Conservation (phyloP, 2,113 vertebrate species). For the Limanda limanda region DNA sequence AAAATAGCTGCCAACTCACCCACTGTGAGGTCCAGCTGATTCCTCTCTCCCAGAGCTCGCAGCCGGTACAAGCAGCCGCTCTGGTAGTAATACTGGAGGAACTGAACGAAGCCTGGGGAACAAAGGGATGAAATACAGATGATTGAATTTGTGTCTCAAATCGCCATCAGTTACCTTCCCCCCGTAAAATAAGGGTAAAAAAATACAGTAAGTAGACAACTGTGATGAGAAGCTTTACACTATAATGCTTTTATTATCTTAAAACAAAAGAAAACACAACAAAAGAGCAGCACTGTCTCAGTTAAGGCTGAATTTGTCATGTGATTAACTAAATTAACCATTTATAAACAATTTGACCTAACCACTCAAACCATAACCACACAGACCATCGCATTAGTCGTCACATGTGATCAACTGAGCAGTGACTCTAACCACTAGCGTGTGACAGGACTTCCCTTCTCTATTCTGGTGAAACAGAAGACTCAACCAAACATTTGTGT, state of each 20-base stretch:
- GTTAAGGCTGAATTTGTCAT: not conserved
- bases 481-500: too few species aligned
- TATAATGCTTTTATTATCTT: too few species aligned
- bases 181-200: not conserved
- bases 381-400: not conserved
- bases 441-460: not conserved
- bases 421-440: not conserved
- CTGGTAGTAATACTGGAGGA: conserved; percentile 98
- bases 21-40: conserved; percentile 97
- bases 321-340: not conserved
- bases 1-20: conserved; percentile 84
- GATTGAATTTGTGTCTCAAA: not conserved
- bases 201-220: not conserved
- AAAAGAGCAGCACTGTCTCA: not conserved
- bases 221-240: not conserved
- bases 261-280: not conserved
- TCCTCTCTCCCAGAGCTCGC: conserved; percentile 92
- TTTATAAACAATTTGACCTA: conserved; percentile 2
- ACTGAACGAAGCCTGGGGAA: conserved; percentile 93
- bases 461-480: not conserved
- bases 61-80: conserved; percentile 96
- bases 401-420: conserved; percentile 9
- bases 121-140: not conserved
- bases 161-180: not conserved
- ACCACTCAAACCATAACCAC: not conserved